These are phyloP conservation scores for Osmoderma eremita DNA, from an alignment of 2,888 invertebrate genomes.

Conservation along the genomic window DNA sequence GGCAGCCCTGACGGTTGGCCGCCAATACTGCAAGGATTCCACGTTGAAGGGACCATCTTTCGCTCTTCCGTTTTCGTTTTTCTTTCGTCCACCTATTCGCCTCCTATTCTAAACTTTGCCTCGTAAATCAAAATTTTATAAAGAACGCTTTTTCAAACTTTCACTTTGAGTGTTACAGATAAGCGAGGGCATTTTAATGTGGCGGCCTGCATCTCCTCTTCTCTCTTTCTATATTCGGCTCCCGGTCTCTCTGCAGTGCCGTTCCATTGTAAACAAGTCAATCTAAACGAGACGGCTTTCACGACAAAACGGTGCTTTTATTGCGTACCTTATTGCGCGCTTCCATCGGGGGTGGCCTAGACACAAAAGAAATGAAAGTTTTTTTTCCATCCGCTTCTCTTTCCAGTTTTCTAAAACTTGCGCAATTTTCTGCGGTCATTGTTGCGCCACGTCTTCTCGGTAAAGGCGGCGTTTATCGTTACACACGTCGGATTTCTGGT, in stretches of 20 bases:
- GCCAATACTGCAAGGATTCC: constrained; percentile 42
- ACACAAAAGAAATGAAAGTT: constrained; percentile 49
- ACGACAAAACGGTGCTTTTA: constrained; percentile 22
- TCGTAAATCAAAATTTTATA: constrained; percentile 63
- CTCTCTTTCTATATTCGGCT: constrained; percentile 49
- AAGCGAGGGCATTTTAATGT: constrained; percentile 54
- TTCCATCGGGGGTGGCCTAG: constrained; percentile 33
- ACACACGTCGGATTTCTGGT: not conserved
- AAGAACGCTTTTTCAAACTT: constrained; percentile 61
- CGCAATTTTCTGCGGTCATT: constrained; percentile 32
- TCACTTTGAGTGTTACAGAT: constrained; percentile 56
- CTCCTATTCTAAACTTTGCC: constrained; percentile 47
- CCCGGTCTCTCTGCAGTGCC: constrained; percentile 42
- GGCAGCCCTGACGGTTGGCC: constrained; percentile 35
- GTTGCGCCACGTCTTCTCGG: constrained; percentile 16
- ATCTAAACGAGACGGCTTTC: constrained; percentile 45
- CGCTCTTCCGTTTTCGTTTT: constrained; percentile 16
- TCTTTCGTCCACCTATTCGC: constrained; percentile 10
- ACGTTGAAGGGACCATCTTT: constrained; percentile 20
- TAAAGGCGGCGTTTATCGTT: constrained; percentile 21
- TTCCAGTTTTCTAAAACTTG: constrained; percentile 22
- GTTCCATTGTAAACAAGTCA: constrained; percentile 56
- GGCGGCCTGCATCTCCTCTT: constrained; percentile 53
- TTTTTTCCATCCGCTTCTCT: constrained; percentile 27
- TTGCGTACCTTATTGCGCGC: constrained; percentile 27